These are phyloP conservation scores for Crax fasciolata DNA, from an alignment of 2,797 vertebrate species.

Conservation along the genomic window DNA sequence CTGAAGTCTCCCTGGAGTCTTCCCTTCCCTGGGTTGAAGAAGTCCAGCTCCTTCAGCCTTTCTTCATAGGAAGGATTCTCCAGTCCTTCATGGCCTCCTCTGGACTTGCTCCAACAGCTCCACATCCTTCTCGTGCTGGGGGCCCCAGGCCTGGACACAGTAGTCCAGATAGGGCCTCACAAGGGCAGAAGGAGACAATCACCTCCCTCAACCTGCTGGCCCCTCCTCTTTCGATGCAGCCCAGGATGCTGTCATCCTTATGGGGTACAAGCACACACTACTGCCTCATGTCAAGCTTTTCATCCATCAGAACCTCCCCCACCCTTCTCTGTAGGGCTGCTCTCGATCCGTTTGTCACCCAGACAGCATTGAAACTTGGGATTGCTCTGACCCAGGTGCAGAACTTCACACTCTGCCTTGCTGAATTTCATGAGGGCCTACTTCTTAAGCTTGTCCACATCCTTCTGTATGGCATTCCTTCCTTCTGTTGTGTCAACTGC, in stretches of 20 bases:
- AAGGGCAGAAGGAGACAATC: neutral
- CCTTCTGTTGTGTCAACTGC: neutral
- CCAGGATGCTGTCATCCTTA: neutral
- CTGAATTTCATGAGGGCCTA: neutral
- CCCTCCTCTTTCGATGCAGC: neutral
- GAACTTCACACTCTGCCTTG: neutral
- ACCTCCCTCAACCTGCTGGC: neutral
- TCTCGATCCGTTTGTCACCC: neutral
- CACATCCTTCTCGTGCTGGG: too few species aligned
- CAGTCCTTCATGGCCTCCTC: neutral
- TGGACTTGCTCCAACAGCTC: neutral
- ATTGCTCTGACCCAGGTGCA: neutral
- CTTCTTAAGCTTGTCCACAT: neutral
- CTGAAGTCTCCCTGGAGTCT: neutral
- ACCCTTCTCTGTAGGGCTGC: neutral
- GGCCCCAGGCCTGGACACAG: neutral
- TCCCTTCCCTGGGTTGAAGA: neutral
- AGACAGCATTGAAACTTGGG: neutral
- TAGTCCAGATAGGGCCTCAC: neutral
- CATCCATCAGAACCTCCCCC: neutral
- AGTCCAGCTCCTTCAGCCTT: neutral
- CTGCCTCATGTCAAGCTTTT: neutral
- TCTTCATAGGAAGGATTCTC: neutral
- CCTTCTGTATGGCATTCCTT: neutral
- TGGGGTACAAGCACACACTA: neutral